Conservation (phyloP, 2,113 vertebrate genomes). For the Nestor notabilis region DNA sequence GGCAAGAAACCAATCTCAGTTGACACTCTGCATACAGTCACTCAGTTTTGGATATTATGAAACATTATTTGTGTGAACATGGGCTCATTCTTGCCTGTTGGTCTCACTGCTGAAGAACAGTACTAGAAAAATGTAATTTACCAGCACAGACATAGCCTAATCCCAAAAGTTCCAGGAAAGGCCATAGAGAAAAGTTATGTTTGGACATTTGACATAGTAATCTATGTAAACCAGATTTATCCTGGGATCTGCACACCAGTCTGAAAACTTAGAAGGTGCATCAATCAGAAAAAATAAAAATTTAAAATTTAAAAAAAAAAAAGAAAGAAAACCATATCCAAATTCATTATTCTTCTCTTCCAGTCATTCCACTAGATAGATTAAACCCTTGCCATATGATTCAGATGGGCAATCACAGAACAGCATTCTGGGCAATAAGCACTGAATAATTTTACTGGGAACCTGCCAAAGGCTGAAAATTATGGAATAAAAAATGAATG, state of each 20-base stretch:
- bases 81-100: background rate
- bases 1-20: background rate
- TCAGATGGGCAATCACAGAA: background rate
- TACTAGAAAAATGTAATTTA: background rate
- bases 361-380: background rate
- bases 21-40: background rate
- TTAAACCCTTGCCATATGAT: background rate
- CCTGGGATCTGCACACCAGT: background rate
- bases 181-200: background rate
- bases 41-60: background rate
- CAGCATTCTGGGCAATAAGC: background rate
- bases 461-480: background rate
- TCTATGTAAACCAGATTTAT: background rate
- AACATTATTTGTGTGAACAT: background rate
- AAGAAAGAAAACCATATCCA: accelerated
- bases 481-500: background rate
- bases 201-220: background rate
- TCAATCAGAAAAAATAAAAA: accelerated
- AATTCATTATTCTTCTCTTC: background rate
- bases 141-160: background rate
- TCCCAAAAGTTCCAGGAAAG: background rate
- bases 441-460: background rate
- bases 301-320: background rate
- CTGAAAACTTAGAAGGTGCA: background rate
- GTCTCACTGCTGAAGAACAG: background rate